Evolutionary conservation across 2,113 vertebrate genomes (phyloP), one percentile per base, ranked within the genome.

Genomic region (Actenoides hombroni): DNA sequence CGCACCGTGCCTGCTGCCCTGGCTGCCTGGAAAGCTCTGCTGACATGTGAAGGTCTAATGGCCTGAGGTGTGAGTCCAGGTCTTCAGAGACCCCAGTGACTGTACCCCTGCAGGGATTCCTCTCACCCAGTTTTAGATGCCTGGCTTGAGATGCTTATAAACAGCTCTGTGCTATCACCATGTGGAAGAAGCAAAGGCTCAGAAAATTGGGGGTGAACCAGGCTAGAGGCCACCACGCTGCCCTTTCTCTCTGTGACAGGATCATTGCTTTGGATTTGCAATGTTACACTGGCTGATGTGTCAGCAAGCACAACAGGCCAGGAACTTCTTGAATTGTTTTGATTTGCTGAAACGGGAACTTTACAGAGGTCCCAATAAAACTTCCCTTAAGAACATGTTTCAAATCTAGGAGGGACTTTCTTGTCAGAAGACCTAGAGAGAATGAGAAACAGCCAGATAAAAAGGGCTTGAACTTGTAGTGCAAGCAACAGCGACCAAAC

Each of bases 391-490:
- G 44, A 69, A 48, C 1, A 0, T 5, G 39, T 68, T 94, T 88
- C 40, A 86, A 42, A 78, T 31, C n/a, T 53, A n/a, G 48, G 73
- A 51, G 44, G 39, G 65, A 5, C 8, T 60, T 88, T 56, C 48
- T 39, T 95, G 64, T 88, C 94, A 95, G 80, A 59, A 95, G 77
- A 61, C 56, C 56, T 64, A 24, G 60, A 40, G 40, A 92, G 76
- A 57, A 93, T 70, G 83, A 90, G 86, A 70, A 83, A 74, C 76
- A 68, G 57, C 29, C 88, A 69, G 88, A 92, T 77, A 92, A 93
- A 33, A 29, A 86, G 93, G 92, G 77, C 91, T 91, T 57, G 94
- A 94, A 89, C 95, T 78, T 2, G 0, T 31, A 20, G 74, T 82
- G 83, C 63, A 83, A 89, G 64, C 83, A 75, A 90, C 83, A 70